Base-by-base conservation (phyloP, 2,113 vertebrate species). In the Larimichthys crocea region DNA sequence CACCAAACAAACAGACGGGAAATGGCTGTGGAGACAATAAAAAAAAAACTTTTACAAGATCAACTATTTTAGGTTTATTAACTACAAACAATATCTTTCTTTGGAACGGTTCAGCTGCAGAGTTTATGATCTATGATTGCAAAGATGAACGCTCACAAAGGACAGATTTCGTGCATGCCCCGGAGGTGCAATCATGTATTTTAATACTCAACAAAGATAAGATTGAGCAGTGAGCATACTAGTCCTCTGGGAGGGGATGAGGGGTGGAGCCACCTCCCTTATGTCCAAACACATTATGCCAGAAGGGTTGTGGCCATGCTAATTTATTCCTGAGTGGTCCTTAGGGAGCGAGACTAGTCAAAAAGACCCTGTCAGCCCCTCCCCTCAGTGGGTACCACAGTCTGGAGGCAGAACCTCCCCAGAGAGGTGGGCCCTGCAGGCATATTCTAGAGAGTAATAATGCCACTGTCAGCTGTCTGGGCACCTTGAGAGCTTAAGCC, bases 271-370 rank as follows among this genome's bases (percentile, higher is more conserved):
- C 10, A 62, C 81, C 83, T 93, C 91, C 89, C 89, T 90, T 71
- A 87, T 91, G 92, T 92, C 92, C 92, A 93, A 93, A 92, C 90
- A 91, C 83, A 92, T 94, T 90, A 93, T 82, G 87, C 91, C 82
- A 85, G 81, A 89, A 91, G 92, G 89, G 83, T 80, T 90, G 87
- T 72, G 89, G 88, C 92, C 85, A 88, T 84, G 90, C 88, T 93
- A 94, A 93, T 94, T 89, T 92, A 92, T 94, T 92, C 91, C 82
- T 83, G 86, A 94, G 93, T 91, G 86, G 83, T 93, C 91, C 90
- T 79, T 85, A 67, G 93, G 91, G 92, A 92, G 73, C 75, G 67
- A 85, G 89, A 88, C 90, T 90, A 86, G 91, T 91, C 88, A 87
- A 93, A 92, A 93, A 89, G 90, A 93, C 88, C 84, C 89, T 92